These are phyloP conservation scores for Acanthosepion lycidas DNA, from an alignment of 2,888 invertebrate species.

Conservation along the genomic window DNA sequence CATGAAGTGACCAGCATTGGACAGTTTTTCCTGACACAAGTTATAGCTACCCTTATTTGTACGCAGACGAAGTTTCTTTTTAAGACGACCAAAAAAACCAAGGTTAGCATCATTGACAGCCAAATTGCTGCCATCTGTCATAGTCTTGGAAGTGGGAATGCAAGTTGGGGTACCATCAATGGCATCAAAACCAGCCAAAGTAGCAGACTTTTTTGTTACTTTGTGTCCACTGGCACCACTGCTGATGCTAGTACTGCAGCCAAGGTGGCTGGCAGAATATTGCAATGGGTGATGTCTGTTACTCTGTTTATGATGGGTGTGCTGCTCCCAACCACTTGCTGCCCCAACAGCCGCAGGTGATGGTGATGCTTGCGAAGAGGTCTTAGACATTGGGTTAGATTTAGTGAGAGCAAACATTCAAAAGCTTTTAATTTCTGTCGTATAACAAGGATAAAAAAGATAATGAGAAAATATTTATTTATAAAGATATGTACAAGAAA, in stretches of 20 bases:
- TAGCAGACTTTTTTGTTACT: slow-evolving; percentile 37
- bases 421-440: background rate
- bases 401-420: slow-evolving; percentile 45
- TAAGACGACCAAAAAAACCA: slow-evolving; percentile 38
- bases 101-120: slow-evolving; percentile 23
- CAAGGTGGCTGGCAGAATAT: slow-evolving; percentile 43
- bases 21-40: slow-evolving; percentile 40
- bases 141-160: slow-evolving; percentile 36
- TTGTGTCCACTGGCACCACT: slow-evolving; percentile 42
- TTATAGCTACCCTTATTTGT: slow-evolving; percentile 42
- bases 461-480: background rate
- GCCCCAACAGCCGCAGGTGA: slow-evolving; percentile 38
- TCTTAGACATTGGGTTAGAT: slow-evolving; percentile 43
- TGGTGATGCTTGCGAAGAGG: background rate
- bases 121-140: background rate
- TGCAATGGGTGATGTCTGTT: slow-evolving; percentile 43
- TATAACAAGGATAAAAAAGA: background rate
- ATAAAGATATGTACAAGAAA: background rate
- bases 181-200: slow-evolving; percentile 24
- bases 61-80: slow-evolving; percentile 34
- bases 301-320: background rate
- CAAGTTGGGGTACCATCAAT: background rate
- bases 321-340: slow-evolving; percentile 24
- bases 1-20: background rate
- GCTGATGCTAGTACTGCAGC: slow-evolving; percentile 40